Evolutionary conservation across 1,140 invertebrate genomes (phyloP).

Genomic region (Hirudo medicinalis): DNA sequence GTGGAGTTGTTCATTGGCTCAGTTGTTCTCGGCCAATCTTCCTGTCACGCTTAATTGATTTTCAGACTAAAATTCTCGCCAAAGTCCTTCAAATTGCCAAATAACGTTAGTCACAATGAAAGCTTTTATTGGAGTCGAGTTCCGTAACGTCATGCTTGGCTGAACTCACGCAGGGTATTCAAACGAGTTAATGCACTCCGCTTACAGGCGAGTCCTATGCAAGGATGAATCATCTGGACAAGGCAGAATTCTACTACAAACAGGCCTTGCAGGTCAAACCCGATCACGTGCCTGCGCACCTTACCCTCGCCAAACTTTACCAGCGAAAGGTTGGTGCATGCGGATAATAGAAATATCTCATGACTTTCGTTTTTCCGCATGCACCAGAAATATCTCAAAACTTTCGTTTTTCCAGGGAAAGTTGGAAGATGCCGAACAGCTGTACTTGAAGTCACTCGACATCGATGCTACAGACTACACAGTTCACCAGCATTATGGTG

Average conservation of each 20-base stretch:
- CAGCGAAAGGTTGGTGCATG: slow-evolving; percentile 65
- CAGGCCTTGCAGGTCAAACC: slow-evolving; percentile 65
- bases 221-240: slow-evolving; percentile 59
- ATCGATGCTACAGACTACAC: slow-evolving; percentile 67
- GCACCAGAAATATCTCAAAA: no score
- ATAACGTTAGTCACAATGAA: no score
- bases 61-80: no score
- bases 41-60: no score
- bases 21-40: no score
- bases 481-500: slow-evolving; percentile 73
- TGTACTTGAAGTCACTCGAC: slow-evolving; percentile 68
- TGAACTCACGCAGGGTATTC: no score
- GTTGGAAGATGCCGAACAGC: slow-evolving; percentile 66
- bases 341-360: background rate
- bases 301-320: slow-evolving; percentile 77
- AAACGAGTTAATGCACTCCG: no score
- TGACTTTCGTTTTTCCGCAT: no score
- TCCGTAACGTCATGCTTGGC: no score
- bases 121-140: no score
- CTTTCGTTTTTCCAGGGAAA: slow-evolving; percentile 58
- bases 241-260: slow-evolving; percentile 69
- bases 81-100: no score
- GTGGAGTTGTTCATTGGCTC: no score
- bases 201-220: slow-evolving; percentile 59
- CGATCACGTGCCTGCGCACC: slow-evolving; percentile 71